A percentile compares a stretch with the other conserved stretches of the same genome.
Evolutionary conservation across 2,113 vertebrate genomes (phyloP).

Genomic region (Pseudonaja textilis): DNA sequence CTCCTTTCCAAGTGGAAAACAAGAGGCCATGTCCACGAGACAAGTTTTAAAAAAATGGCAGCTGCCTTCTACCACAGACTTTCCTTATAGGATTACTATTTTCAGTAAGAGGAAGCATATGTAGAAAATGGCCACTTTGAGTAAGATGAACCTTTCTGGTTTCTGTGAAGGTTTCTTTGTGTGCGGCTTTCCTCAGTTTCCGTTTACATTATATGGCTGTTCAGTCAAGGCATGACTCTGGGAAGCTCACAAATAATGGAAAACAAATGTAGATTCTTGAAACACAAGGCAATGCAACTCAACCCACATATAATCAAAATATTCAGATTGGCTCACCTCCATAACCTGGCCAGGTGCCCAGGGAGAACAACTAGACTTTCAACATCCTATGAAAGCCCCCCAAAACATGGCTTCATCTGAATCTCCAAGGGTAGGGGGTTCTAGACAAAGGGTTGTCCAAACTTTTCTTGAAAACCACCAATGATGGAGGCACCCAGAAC

Average conservation of each 20-base stretch:
- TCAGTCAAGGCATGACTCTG: background rate
- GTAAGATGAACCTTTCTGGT: conserved; percentile 57
- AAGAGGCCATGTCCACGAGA: conserved; percentile 3
- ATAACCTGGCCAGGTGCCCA: background rate
- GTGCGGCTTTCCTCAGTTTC: background rate
- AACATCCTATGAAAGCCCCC: background rate
- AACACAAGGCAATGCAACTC: background rate
- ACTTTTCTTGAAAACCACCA: too few relatives aligned
- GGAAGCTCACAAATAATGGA: background rate
- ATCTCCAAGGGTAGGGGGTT: background rate
- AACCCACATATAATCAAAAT: background rate
- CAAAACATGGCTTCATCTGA: background rate
- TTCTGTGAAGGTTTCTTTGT: background rate
- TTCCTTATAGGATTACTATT: conserved; percentile 60
- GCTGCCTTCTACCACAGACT: conserved; percentile 48
- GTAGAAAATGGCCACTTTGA: conserved; percentile 66
- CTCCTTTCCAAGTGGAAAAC: conserved; percentile 55
- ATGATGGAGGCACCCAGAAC: too few relatives aligned
- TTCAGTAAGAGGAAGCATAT: conserved; percentile 57
- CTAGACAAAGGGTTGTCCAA: too few relatives aligned
- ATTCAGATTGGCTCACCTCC: background rate
- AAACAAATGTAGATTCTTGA: background rate
- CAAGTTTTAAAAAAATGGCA: conserved; percentile 52
- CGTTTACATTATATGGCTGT: background rate
- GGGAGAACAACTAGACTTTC: background rate